Percentiles rank a stretch among this genome's conserved stretches.
Evolutionary conservation across 2,113 vertebrate genomes (phyloP).

Genomic region (Mustela nigripes): DNA sequence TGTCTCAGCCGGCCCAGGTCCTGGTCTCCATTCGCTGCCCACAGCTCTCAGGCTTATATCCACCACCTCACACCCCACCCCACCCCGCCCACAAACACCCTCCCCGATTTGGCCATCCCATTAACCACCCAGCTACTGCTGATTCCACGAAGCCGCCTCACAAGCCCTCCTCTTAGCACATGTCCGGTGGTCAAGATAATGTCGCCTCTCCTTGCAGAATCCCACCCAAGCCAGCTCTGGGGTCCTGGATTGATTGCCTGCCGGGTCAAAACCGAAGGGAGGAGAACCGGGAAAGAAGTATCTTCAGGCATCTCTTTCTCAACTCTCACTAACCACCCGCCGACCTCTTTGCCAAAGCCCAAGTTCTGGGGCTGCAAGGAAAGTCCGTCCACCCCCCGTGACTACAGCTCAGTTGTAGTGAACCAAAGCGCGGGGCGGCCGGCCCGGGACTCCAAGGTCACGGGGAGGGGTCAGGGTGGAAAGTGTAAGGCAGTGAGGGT

Average conservation of each 20-base stretch:
- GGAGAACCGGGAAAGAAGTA: not conserved
- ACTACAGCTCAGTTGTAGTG: not conserved
- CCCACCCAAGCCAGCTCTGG: not conserved
- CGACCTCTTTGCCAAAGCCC: not conserved
- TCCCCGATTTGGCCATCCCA: constrained; percentile 1
- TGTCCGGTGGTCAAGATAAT: not conserved
- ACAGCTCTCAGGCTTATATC: not conserved
- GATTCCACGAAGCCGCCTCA: not conserved
- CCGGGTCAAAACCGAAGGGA: not conserved
- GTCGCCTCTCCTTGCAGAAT: not conserved
- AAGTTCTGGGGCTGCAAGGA: not conserved
- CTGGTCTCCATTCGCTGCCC: not conserved
- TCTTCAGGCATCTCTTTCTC: not conserved
- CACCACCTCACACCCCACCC: not conserved
- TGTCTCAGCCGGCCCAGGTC: not conserved
- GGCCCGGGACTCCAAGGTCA: constrained; percentile 72
- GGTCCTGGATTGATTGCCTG: not conserved
- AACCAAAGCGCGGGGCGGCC: not conserved
- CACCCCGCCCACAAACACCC: not conserved
- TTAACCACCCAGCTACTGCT: constrained; percentile 3
- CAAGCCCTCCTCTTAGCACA: not conserved
- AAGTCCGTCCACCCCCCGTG: not conserved
- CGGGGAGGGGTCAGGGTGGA: constrained; percentile 59
- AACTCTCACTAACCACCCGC: not conserved
- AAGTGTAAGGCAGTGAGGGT: not conserved